Conservation (phyloP, 2,113 vertebrate genomes). For the Tragelaphus imberbis region DNA sequence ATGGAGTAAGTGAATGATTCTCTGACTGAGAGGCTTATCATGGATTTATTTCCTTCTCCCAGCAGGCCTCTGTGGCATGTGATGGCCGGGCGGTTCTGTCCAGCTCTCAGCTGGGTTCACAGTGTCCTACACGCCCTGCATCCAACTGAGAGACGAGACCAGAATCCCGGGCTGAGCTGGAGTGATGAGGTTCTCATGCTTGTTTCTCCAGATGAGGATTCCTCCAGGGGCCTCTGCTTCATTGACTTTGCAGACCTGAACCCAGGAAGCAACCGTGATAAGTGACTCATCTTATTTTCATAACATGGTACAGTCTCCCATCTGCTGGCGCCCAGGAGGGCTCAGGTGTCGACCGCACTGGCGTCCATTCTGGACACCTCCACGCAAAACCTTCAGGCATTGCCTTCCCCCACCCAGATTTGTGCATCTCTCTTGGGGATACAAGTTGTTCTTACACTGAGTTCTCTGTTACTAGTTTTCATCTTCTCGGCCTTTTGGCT, state of each 20-base stretch:
- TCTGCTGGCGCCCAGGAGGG: too few species aligned
- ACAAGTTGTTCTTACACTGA: background rate
- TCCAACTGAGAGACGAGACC: accelerated
- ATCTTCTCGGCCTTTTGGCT: background rate
- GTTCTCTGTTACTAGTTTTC: background rate
- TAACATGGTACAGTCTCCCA: accelerated
- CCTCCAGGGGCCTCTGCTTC: background rate
- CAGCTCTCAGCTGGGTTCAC: background rate
- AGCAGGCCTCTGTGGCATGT: background rate
- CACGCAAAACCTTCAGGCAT: accelerated
- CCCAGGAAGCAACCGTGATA: background rate
- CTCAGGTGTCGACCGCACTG: accelerated
- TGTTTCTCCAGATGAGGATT: background rate
- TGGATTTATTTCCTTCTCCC: slow-evolving; percentile 8
- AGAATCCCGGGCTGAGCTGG: background rate
- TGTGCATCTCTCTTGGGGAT: accelerated
- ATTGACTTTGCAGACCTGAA: too few species aligned
- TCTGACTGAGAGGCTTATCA: background rate
- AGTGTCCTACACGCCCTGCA: background rate
- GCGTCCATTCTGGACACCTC: too few species aligned
- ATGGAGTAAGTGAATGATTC: background rate
- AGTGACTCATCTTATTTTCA: background rate
- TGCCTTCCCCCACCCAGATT: accelerated
- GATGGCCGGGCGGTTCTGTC: background rate
- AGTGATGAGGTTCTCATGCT: accelerated